A percentile compares a stretch with the other conserved stretches of the same genome.
Evolutionary conservation across 2,888 invertebrate genomes (phyloP).

Genomic region (Cantharis flavilabris): DNA sequence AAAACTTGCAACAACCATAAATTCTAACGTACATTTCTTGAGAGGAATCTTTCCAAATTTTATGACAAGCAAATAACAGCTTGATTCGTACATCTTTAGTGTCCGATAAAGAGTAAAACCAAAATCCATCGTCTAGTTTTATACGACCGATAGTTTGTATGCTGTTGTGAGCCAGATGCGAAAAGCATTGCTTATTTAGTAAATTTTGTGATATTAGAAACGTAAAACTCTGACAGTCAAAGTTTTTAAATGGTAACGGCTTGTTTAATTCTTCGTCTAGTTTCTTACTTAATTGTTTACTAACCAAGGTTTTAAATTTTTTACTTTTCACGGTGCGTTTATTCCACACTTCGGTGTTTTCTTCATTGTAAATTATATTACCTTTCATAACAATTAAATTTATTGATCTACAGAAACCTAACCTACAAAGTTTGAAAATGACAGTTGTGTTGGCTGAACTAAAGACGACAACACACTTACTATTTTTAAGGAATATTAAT

Average conservation of each 20-base stretch:
- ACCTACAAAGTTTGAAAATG: neutral
- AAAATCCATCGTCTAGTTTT: neutral
- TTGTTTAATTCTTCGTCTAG: neutral
- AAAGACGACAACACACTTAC: neutral
- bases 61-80: neutral
- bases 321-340: neutral
- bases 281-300: neutral
- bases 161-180: neutral
- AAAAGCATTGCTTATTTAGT: neutral
- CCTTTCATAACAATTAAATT: neutral
- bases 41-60: neutral
- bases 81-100: neutral
- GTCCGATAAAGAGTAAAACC: neutral
- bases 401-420: neutral
- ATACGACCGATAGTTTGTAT: neutral
- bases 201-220: neutral
- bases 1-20: constrained; percentile 10
- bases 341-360: neutral
- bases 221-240: neutral
- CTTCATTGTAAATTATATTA: neutral
- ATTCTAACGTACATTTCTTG: neutral
- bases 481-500: no score
- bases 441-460: neutral
- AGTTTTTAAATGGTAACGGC: neutral
- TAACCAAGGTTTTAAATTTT: neutral